Conservation (phyloP, 2,797 vertebrate species). For the Dermochelys coriacea region DNA sequence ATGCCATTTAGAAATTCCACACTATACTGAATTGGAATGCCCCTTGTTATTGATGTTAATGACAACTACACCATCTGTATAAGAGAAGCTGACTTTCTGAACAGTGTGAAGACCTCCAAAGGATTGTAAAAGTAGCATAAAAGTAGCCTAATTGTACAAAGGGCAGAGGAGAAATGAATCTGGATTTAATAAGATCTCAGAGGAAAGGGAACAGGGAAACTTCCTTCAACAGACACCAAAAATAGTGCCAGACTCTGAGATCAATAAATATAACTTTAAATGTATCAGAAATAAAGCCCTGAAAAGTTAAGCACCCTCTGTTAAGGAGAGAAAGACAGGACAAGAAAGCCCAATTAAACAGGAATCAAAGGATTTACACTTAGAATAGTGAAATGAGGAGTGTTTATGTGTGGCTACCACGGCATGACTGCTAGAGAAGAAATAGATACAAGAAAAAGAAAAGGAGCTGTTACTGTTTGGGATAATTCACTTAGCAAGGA, state of each 20-base stretch:
- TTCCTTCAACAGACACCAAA: neutral
- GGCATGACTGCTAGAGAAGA: neutral
- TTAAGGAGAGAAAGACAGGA: neutral
- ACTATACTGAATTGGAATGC: neutral
- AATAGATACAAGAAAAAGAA: neutral
- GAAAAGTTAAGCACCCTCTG: neutral
- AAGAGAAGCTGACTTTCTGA: neutral
- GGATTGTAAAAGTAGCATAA: neutral
- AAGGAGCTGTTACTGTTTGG: neutral
- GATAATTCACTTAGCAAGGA: neutral
- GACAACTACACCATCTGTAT: neutral
- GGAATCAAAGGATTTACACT: constrained; percentile 7
- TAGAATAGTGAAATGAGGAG: neutral
- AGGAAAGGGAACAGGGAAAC: neutral
- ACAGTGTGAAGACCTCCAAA: neutral
- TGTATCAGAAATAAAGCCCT: constrained; percentile 7
- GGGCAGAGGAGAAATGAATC: neutral
- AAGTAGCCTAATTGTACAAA: neutral
- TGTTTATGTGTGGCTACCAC: neutral
- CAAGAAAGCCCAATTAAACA: constrained; percentile 13
- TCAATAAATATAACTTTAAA: constrained; percentile 17
- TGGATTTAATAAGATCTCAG: constrained; percentile 10
- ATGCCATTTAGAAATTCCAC: neutral
- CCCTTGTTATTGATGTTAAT: neutral
- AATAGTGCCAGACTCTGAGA: neutral